Evolutionary conservation across 2,888 invertebrate species (phyloP).

Genomic region (Erebia palarica): DNA sequence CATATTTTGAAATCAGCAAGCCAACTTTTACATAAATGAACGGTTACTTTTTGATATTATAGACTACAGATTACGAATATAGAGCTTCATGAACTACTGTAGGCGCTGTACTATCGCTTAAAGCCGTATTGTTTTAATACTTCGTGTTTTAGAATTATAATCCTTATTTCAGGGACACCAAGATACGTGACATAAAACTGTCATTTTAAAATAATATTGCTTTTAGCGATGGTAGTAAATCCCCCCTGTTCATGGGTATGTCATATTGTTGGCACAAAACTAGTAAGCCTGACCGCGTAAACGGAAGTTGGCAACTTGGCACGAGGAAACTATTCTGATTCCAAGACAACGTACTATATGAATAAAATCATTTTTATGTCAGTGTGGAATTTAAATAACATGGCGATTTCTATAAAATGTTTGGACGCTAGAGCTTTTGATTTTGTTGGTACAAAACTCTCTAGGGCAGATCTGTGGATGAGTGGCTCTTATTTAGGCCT

Average conservation of each 20-base stretch:
- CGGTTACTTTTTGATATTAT: neutral
- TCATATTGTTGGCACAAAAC: conserved; percentile 8
- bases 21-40: no score
- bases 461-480: no score
- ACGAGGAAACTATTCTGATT: conserved; percentile 6
- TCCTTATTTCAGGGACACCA: no score
- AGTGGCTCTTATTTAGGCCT: no score
- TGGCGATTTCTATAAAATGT: neutral
- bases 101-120: no score
- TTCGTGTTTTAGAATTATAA: no score
- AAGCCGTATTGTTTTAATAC: no score
- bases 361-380: neutral
- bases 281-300: neutral
- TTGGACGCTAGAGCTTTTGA: neutral
- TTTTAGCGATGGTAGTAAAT: no score
- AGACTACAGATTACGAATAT: neutral
- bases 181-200: neutral
- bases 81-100: no score
- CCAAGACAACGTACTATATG: neutral
- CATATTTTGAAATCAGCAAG: no score
- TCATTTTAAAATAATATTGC: neutral
- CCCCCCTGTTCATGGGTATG: neutral
- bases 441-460: no score
- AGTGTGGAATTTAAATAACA: neutral
- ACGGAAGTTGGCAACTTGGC: conserved; percentile 19